These are phyloP conservation scores for Orientallactaga bullata DNA, from an alignment of 2,113 vertebrate genomes.

Conservation along the genomic window DNA sequence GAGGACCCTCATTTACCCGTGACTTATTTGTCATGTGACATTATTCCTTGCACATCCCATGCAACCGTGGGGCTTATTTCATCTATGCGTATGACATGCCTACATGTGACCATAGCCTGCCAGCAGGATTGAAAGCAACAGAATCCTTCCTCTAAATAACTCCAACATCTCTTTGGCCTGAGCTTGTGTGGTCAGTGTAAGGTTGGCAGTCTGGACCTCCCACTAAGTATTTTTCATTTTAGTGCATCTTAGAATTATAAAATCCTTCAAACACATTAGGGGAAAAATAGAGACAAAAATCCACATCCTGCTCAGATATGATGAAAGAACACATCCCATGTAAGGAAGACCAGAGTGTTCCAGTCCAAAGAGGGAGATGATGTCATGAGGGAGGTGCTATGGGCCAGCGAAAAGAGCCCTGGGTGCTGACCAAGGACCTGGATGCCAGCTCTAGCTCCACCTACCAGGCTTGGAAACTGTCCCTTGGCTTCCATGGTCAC, in stretches of 20 bases:
- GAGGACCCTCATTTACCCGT: neutral
- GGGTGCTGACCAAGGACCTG: neutral
- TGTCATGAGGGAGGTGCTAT: neutral
- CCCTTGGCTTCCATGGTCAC: neutral
- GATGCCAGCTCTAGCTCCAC: neutral
- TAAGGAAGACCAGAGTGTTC: neutral
- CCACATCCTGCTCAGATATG: conserved; percentile 16
- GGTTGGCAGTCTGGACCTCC: conserved; percentile 51
- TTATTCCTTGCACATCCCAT: conserved; percentile 6
- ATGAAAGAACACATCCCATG: neutral
- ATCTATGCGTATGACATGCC: neutral
- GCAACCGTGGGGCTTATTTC: conserved; percentile 15
- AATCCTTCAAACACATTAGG: conserved; percentile 63
- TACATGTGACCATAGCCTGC: neutral
- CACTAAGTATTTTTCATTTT: conserved; percentile 57
- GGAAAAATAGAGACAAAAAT: conserved; percentile 29
- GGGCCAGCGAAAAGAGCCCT: neutral
- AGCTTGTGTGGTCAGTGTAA: neutral
- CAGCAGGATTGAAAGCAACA: neutral
- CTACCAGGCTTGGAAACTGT: neutral
- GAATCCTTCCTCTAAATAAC: conserved; percentile 50
- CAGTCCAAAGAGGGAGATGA: neutral
- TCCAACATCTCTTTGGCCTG: conserved; percentile 32
- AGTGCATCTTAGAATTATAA: conserved; percentile 50
- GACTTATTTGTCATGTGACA: neutral